These are phyloP conservation scores for Bombus superbus DNA, from an alignment of 1,140 invertebrate genomes.

Conservation along the genomic window DNA sequence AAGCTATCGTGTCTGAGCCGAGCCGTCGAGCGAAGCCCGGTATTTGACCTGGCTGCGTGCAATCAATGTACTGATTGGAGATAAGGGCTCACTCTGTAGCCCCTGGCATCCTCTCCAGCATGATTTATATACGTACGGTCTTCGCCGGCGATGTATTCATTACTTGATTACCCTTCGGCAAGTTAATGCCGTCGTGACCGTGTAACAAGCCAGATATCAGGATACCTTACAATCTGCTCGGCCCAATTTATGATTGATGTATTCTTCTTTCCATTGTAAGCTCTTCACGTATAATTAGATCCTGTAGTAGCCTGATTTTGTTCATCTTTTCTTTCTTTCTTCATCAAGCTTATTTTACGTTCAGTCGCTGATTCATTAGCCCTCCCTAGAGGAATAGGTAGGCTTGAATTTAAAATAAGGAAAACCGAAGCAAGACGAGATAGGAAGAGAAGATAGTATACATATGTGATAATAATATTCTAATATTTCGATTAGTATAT, in stretches of 20 bases:
- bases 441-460: too few relatives aligned
- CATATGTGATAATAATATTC: too few relatives aligned
- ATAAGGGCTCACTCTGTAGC: conserved; percentile 76
- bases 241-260: conserved; percentile 11
- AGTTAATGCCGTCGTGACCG: conserved; percentile 60
- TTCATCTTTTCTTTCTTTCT: not conserved
- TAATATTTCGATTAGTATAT: too few relatives aligned
- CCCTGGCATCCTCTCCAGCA: conserved; percentile 68
- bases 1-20: conserved; percentile 78
- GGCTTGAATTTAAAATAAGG: not conserved
- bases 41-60: conserved; percentile 79
- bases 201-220: conserved; percentile 48
- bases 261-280: conserved; percentile 10
- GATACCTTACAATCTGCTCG: conserved; percentile 15
- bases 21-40: conserved; percentile 73
- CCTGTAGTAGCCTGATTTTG: not conserved
- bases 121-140: conserved; percentile 79
- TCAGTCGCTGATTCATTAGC: not conserved
- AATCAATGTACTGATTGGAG: conserved; percentile 81
- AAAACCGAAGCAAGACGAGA: too few relatives aligned
- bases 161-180: conserved; percentile 76
- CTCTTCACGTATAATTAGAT: not conserved
- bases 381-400: not conserved
- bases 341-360: not conserved
- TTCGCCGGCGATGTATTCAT: conserved; percentile 78